A percentile compares a stretch with the other conserved stretches of the same genome.
phyloP scores from a whole-genome alignment of 2,888 invertebrate genomes.

The Acleris cristana region DNA sequence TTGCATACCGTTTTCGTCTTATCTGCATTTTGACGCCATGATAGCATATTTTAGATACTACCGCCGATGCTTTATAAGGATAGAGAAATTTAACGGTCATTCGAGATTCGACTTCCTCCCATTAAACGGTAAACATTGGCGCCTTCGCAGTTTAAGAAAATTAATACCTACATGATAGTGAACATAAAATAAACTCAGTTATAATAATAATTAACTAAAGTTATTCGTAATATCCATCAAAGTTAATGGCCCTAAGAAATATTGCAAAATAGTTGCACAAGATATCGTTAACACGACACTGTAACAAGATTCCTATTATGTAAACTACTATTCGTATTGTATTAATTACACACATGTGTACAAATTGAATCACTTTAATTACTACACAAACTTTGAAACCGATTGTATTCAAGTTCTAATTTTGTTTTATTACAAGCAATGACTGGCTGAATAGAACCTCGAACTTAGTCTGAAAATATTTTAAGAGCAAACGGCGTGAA shows the following conservation, averaged over 20 bases:
- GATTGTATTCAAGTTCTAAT: background rate
- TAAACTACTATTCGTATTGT: constrained; percentile 16
- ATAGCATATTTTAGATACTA: constrained; percentile 33
- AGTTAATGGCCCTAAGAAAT: background rate
- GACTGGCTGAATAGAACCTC: constrained; percentile 15
- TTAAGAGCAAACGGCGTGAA: background rate
- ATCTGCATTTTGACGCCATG: constrained; percentile 32
- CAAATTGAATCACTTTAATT: background rate
- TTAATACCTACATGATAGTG: background rate
- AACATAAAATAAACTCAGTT: too few relatives aligned
- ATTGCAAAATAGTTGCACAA: constrained; percentile 15
- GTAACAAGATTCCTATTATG: constrained; percentile 25
- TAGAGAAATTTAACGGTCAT: constrained; percentile 23
- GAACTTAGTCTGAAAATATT: constrained; percentile 4
- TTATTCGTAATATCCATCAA: background rate
- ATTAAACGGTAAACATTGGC: background rate
- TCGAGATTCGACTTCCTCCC: background rate
- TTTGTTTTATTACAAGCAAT: background rate
- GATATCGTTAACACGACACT: constrained; percentile 18
- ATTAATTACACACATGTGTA: constrained; percentile 9
- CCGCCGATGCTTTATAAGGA: constrained; percentile 28
- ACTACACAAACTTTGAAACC: too few relatives aligned
- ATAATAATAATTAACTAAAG: too few relatives aligned
- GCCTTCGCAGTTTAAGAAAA: background rate
- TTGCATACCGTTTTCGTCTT: constrained; percentile 31